phyloP scores from a whole-genome alignment of 2,888 invertebrate species.

The Pristionchus fissidentatus region DNA sequence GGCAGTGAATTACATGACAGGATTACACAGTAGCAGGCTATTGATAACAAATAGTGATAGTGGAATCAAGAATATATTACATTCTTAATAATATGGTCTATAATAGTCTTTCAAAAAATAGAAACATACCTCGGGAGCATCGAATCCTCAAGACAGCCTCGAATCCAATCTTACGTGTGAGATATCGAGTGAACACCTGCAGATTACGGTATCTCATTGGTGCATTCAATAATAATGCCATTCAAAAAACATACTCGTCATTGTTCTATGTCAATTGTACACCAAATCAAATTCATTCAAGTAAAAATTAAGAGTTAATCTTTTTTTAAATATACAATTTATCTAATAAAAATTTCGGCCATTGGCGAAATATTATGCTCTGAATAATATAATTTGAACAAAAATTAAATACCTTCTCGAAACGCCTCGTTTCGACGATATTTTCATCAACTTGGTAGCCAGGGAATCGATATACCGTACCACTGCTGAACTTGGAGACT shows the following conservation, averaged over 20 bases:
- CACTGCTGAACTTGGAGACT: constrained; percentile 94
- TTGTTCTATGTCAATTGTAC: too few species aligned
- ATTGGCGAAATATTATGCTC: neutral
- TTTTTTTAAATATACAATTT: neutral
- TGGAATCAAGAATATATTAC: neutral
- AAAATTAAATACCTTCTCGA: constrained; percentile 81
- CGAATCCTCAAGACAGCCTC: constrained; percentile 98
- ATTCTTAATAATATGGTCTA: too few species aligned
- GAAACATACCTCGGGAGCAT: constrained; percentile 84
- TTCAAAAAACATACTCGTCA: too few species aligned
- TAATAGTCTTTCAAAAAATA: neutral
- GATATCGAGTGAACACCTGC: constrained; percentile 84
- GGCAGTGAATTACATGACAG: neutral
- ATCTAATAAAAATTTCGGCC: neutral
- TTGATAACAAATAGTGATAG: neutral
- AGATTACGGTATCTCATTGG: too few species aligned
- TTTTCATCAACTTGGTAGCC: constrained; percentile 80
- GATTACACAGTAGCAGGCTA: neutral
- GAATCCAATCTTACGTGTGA: constrained; percentile 96
- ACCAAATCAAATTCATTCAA: neutral
- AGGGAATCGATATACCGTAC: constrained; percentile 92
- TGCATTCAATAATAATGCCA: too few species aligned
- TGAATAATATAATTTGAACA: neutral
- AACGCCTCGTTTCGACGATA: constrained; percentile 79
- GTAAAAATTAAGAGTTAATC: neutral